Evolutionary conservation across 2,797 vertebrate genomes (phyloP).

Genomic region (Podargus strigoides): DNA sequence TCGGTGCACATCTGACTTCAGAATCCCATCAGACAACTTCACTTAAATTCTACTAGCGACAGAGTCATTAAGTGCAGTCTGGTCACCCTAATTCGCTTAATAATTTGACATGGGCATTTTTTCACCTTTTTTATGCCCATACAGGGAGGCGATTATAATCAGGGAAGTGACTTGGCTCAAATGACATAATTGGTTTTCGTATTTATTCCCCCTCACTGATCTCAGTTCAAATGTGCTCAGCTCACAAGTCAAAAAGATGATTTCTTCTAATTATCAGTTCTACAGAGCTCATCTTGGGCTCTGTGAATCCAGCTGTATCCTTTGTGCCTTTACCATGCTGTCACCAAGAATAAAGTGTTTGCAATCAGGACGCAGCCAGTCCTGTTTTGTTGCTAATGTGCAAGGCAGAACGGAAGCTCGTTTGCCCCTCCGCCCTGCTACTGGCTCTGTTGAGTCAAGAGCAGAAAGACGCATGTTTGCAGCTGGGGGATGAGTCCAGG

Average conservation of each 20-base stretch:
- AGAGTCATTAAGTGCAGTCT: slow-evolving; percentile 39
- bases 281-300: slow-evolving; percentile 43
- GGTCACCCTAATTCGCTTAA: slow-evolving; percentile 41
- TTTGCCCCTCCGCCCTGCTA: not conserved
- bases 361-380: slow-evolving; percentile 51
- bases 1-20: not conserved
- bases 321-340: slow-evolving; percentile 41
- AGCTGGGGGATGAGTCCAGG: not conserved
- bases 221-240: slow-evolving; percentile 50
- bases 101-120: slow-evolving; percentile 44
- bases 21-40: slow-evolving; percentile 19
- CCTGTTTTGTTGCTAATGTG: slow-evolving; percentile 34
- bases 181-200: slow-evolving; percentile 58
- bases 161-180: slow-evolving; percentile 38
- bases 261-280: slow-evolving; percentile 62
- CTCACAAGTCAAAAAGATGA: slow-evolving; percentile 61
- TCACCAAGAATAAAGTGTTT: slow-evolving; percentile 55
- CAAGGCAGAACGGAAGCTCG: slow-evolving; percentile 30
- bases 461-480: not conserved
- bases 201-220: slow-evolving; percentile 58
- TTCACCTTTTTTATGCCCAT: slow-evolving; percentile 49
- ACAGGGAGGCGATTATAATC: slow-evolving; percentile 22
- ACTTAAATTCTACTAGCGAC: slow-evolving; percentile 17
- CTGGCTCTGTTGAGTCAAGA: not conserved
- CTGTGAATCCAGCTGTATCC: slow-evolving; percentile 51